phyloP scores from a whole-genome alignment of 2,888 invertebrate genomes.

The Marasmarcha lunaedactyla region DNA sequence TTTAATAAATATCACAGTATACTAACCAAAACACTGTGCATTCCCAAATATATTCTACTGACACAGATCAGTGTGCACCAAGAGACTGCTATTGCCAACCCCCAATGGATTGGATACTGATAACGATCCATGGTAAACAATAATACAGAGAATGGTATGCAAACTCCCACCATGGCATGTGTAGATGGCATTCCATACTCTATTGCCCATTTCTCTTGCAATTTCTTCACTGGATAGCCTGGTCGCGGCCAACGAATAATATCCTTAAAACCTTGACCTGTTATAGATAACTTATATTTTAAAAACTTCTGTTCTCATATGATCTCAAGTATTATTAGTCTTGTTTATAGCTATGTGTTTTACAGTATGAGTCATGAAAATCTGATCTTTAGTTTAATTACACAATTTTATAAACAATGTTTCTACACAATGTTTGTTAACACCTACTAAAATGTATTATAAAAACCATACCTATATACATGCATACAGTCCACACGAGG shows the following conservation, averaged over 20 bases:
- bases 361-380: no score
- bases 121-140: conserved; percentile 85
- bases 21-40: conserved; percentile 90
- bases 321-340: no score
- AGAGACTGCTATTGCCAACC: conserved; percentile 67
- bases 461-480: conserved; percentile 79
- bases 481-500: conserved; percentile 83
- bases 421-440: no score
- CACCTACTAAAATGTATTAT: no score
- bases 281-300: conserved; percentile 18
- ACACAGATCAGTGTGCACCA: conserved; percentile 85
- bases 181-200: conserved; percentile 97
- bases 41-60: conserved; percentile 91
- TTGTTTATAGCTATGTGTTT: no score
- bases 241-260: conserved; percentile 89
- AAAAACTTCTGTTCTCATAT: no score
- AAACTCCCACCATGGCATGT: conserved; percentile 91
- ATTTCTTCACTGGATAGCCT: conserved; percentile 82
- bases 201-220: conserved; percentile 89
- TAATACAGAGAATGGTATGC: conserved; percentile 88
- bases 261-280: conserved; percentile 91
- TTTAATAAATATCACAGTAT: no score
- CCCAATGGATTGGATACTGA: conserved; percentile 74
- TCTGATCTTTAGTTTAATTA: conserved; percentile 1
- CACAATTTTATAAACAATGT: no score